Evolutionary conservation across 53 echinoderm and acorn worm species (phyloP).

Genomic region (Henricia sp.): DNA sequence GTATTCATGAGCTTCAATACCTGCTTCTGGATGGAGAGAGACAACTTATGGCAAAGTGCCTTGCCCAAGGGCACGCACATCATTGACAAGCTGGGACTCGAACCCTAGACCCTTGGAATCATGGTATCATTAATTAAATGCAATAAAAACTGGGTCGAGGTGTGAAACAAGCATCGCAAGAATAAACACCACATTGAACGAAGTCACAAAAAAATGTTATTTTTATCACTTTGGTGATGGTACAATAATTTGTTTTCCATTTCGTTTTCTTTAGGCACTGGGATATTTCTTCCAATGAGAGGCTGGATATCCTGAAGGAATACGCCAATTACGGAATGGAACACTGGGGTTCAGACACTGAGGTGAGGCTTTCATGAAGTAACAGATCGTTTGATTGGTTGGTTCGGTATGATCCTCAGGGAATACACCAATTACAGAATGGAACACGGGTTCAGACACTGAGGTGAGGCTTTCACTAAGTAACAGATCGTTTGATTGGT

Average conservation of each 20-base stretch:
- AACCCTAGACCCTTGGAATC: no score
- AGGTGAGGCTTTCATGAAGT: constrained; percentile 67
- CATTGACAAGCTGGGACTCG: no score
- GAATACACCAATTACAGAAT: not conserved
- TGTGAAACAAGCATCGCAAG: no score
- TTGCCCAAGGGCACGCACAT: no score
- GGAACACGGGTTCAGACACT: not conserved
- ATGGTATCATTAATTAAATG: no score
- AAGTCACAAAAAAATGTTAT: no score
- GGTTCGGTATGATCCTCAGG: not conserved
- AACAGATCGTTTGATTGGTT: constrained; percentile 11
- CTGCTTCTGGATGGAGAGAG: no score
- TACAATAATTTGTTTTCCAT: not conserved
- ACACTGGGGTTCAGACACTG: constrained; percentile 96
- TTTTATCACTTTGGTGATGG: no score
- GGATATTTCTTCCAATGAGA: constrained; percentile 92
- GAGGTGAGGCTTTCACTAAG: constrained; percentile 5
- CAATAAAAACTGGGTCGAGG: no score
- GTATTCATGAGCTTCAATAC: no score
- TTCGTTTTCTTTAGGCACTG: constrained; percentile 79
- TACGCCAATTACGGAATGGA: constrained; percentile 84
- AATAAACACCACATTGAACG: no score
- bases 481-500: not conserved
- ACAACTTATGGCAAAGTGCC: no score
- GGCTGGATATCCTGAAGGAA: constrained; percentile 82